Evolutionary conservation across 2,888 invertebrate species (phyloP).

Genomic region (Drosophila monieri): DNA sequence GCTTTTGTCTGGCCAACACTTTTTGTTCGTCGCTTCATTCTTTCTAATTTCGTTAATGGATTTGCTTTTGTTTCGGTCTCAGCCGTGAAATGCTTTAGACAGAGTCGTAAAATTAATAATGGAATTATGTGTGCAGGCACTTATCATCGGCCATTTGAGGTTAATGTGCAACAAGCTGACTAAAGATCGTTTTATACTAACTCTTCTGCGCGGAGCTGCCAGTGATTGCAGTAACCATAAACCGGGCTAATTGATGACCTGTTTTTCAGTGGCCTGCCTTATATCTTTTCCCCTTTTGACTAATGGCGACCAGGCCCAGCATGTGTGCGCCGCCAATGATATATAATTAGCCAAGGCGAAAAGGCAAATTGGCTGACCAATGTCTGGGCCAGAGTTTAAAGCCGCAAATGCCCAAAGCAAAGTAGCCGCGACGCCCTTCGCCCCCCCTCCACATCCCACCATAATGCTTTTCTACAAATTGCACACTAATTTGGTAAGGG

Average conservation of each 20-base stretch:
- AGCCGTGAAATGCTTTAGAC: slow-evolving; percentile 68
- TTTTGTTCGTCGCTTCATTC: slow-evolving; percentile 37
- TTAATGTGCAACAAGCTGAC: slow-evolving; percentile 55
- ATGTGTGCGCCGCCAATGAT: slow-evolving; percentile 50
- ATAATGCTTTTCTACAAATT: slow-evolving; percentile 54
- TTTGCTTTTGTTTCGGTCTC: slow-evolving; percentile 44
- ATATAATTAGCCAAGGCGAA: slow-evolving; percentile 63
- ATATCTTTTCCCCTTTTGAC: slow-evolving; percentile 35
- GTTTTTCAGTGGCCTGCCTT: slow-evolving; percentile 25
- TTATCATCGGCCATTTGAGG: slow-evolving; percentile 52
- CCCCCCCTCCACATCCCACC: slow-evolving; percentile 20
- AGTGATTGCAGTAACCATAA: slow-evolving; percentile 29
- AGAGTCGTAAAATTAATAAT: slow-evolving; percentile 59
- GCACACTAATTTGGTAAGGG: slow-evolving; percentile 70
- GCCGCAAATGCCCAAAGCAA: slow-evolving; percentile 44
- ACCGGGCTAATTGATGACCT: slow-evolving; percentile 61
- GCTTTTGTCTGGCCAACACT: slow-evolving; percentile 42
- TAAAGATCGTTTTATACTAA: slow-evolving; percentile 26
- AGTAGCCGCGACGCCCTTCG: slow-evolving; percentile 40
- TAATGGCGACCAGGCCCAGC: slow-evolving; percentile 38
- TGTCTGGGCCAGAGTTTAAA: slow-evolving; percentile 35
- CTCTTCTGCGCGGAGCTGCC: slow-evolving; percentile 7
- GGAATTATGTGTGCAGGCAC: slow-evolving; percentile 36
- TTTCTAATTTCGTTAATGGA: slow-evolving; percentile 74
- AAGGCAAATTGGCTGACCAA: slow-evolving; percentile 54